Percentiles rank a stretch among this genome's conserved stretches.
These are phyloP conservation scores for Xanthostigma xanthostigma DNA, from an alignment of 2,888 invertebrate species.

Conservation along the genomic window DNA sequence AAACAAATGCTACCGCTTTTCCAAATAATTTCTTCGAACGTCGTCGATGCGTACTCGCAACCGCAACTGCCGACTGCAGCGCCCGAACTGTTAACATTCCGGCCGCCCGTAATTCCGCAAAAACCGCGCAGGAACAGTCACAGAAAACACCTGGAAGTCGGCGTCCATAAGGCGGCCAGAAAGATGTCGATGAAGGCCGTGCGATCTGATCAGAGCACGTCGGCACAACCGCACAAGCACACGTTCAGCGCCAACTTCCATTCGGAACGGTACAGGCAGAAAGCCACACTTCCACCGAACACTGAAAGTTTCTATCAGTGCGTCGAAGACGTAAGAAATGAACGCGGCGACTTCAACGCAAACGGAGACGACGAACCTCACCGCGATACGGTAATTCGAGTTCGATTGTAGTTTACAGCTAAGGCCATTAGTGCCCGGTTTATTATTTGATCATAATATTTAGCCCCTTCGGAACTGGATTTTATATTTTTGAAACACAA, in stretches of 20 bases:
- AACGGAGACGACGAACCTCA: no score
- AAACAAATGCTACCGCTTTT: conserved; percentile 15
- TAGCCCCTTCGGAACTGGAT: no score
- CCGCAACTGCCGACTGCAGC: background rate
- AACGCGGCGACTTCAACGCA: no score
- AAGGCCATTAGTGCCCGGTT: no score
- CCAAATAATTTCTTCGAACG: conserved; percentile 12
- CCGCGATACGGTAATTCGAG: no score
- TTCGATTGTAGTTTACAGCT: no score
- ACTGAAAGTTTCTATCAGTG: no score
- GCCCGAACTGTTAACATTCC: background rate
- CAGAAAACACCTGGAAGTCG: conserved; percentile 2
- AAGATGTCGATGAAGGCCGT: background rate
- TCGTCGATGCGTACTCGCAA: background rate
- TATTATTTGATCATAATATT: no score
- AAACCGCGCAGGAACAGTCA: no score
- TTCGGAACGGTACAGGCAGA: conserved; percentile 10
- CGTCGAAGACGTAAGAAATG: no score
- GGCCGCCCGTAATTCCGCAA: background rate
- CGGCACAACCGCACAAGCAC: conserved; percentile 10
- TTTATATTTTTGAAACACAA: no score
- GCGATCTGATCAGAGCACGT: background rate
- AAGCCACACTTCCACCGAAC: background rate
- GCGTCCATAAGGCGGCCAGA: conserved; percentile 6
- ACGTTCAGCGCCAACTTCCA: conserved; percentile 22